Evolutionary conservation across 2,113 vertebrate species (phyloP).

Genomic region (Esox niger): DNA sequence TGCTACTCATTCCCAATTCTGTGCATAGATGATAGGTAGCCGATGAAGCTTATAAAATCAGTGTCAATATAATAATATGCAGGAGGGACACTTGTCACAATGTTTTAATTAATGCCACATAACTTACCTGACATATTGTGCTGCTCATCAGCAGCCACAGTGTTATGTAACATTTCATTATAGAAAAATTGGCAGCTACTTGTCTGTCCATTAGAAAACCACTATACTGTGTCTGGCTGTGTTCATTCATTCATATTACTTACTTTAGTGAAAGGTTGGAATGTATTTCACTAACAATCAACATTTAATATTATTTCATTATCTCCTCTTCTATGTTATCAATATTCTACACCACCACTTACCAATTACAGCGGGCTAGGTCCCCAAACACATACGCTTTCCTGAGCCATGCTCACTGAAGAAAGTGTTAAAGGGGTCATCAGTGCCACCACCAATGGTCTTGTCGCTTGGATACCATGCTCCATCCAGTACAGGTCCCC

Average conservation of each 20-base stretch:
- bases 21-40: background rate
- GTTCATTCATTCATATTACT: too few species aligned
- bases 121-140: too few species aligned
- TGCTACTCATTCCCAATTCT: too few species aligned
- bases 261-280: too few species aligned
- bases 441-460: slow-evolving; percentile 44
- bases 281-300: background rate
- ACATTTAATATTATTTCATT: background rate
- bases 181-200: too few species aligned
- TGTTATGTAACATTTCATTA: too few species aligned
- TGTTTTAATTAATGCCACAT: too few species aligned
- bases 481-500: slow-evolving; percentile 77
- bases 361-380: slow-evolving; percentile 75
- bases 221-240: too few species aligned
- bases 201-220: too few species aligned
- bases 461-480: slow-evolving; percentile 72
- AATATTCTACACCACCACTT: slow-evolving; percentile 27
- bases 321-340: background rate
- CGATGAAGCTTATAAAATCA: background rate
- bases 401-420: slow-evolving; percentile 74
- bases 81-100: too few species aligned
- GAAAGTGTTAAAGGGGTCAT: slow-evolving; percentile 78
- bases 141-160: too few species aligned
- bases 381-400: slow-evolving; percentile 77
- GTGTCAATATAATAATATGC: too few species aligned